Conservation (phyloP, 2,797 vertebrate species). For the Eptatretus atami region DNA sequence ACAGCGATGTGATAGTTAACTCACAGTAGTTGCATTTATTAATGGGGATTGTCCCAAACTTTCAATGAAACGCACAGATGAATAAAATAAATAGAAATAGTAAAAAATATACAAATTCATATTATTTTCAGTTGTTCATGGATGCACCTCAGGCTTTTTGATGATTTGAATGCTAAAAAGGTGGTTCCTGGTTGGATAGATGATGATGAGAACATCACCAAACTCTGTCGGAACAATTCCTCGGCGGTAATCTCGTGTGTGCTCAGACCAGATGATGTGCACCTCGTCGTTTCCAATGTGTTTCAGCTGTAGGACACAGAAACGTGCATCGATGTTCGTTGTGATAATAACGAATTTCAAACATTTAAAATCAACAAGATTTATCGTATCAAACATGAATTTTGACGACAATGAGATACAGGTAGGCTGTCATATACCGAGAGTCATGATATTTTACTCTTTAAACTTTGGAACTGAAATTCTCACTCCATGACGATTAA, state of each 20-base stretch:
- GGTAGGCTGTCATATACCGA: neutral
- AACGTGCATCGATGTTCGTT: neutral
- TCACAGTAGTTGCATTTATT: no score
- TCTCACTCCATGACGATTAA: no score
- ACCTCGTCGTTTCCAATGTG: constrained; percentile 93
- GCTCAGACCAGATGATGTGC: constrained; percentile 89
- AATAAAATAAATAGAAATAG: neutral
- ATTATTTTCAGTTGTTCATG: constrained; percentile 10
- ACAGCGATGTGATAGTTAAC: no score
- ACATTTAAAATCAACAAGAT: neutral
- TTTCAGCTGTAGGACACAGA: constrained; percentile 26
- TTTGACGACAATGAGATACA: neutral
- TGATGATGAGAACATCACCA: constrained; percentile 71
- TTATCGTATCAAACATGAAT: neutral
- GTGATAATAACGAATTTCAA: neutral
- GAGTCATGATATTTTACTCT: no score
- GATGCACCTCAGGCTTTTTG: constrained; percentile 64
- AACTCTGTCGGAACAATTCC: constrained; percentile 95
- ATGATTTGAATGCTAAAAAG: constrained; percentile 94
- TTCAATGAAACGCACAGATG: constrained; percentile 8
- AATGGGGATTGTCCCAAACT: constrained; percentile 7
- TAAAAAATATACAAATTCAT: constrained; percentile 7
- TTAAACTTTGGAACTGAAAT: no score
- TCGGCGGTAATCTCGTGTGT: constrained; percentile 66
- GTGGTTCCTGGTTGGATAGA: constrained; percentile 92